A percentile compares a stretch with the other conserved stretches of the same genome.
phyloP scores from a whole-genome alignment of 2,888 invertebrate species.

The Lithophane semibrunnea region DNA sequence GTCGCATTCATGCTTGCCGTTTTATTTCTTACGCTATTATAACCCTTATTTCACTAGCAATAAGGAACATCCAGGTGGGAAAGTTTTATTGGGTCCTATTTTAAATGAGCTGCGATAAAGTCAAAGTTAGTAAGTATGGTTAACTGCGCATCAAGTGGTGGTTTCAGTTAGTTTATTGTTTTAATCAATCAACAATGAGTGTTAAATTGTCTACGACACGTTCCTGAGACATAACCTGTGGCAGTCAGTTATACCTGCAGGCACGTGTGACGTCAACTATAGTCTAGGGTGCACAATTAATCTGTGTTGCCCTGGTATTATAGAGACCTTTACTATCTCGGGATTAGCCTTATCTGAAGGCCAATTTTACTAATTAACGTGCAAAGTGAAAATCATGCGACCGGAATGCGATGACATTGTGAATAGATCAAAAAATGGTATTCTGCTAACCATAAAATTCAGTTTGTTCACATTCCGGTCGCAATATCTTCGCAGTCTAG shows the following conservation, averaged over 20 bases:
- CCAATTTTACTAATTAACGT: no score
- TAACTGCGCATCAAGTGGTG: conserved; percentile 32
- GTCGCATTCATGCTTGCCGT: conserved; percentile 42
- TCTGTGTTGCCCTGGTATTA: background rate
- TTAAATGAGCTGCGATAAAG: conserved; percentile 56
- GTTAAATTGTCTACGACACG: background rate
- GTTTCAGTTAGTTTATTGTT: conserved; percentile 47
- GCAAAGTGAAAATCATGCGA: no score
- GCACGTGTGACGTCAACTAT: no score
- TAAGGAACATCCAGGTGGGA: conserved; percentile 58
- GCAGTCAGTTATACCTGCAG: no score
- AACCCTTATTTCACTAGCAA: conserved; percentile 42
- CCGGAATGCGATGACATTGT: no score
- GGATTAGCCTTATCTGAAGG: background rate
- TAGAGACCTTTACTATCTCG: background rate
- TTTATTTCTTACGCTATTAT: conserved; percentile 58
- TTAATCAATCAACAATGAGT: conserved; percentile 33
- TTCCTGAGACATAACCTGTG: background rate
- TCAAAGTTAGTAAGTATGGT: conserved; percentile 47
- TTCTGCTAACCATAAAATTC: no score
- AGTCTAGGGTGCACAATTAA: background rate
- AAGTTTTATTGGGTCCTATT: conserved; percentile 55
- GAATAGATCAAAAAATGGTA: no score
- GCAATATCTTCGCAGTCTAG: no score
- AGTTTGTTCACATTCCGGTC: no score